Conservation (phyloP, 2,888 invertebrate species). For the Scelioninae gen. 1 region DNA sequence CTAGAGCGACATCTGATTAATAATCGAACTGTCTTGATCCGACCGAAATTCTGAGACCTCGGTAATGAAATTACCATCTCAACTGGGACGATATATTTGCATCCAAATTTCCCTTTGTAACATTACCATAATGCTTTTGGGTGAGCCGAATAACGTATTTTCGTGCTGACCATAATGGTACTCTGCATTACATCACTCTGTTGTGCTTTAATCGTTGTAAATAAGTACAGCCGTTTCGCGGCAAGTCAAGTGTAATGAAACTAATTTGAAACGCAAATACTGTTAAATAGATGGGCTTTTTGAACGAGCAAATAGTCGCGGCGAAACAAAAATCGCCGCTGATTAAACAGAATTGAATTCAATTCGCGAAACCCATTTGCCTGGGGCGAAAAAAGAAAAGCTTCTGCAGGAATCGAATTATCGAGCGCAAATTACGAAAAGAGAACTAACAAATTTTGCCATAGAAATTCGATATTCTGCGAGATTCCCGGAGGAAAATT, state of each 20-base stretch:
- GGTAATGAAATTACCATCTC: too few species aligned
- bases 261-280: constrained; percentile 34
- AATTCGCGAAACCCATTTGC: constrained; percentile 9
- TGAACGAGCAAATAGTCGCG: constrained; percentile 5
- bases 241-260: constrained; percentile 27
- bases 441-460: constrained; percentile 13
- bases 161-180: background rate
- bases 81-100: too few species aligned
- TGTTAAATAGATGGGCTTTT: constrained; percentile 31
- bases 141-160: background rate
- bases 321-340: constrained; percentile 6
- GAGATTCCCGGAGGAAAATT: constrained; percentile 31
- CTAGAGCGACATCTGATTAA: background rate
- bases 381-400: background rate
- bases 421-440: constrained; percentile 6
- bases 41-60: too few species aligned
- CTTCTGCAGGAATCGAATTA: background rate
- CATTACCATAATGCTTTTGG: background rate
- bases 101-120: too few species aligned
- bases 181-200: background rate
- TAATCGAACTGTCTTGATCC: too few species aligned
- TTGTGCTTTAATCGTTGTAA: constrained; percentile 16
- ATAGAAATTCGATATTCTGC: constrained; percentile 19
- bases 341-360: constrained; percentile 16
- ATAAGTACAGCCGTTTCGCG: constrained; percentile 13